These are phyloP conservation scores for Amphiura filiformis DNA, from an alignment of 35 echinoderm and acorn worm genomes.

Conservation along the genomic window DNA sequence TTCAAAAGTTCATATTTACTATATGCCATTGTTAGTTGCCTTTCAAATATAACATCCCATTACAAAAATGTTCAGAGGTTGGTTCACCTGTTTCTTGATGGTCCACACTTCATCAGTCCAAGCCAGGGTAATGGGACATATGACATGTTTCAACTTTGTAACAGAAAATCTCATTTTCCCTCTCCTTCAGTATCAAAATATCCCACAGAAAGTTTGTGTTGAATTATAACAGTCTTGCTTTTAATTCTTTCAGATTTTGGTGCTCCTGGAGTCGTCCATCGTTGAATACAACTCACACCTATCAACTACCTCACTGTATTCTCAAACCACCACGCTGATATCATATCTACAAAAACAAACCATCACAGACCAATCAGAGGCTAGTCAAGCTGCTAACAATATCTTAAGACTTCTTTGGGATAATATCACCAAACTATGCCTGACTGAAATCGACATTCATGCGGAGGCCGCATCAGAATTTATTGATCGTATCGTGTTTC, in stretches of 20 bases:
- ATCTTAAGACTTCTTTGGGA: constrained; percentile 60
- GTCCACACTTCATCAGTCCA: too few species aligned
- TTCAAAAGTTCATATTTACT: too few species aligned
- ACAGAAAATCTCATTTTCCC: too few species aligned
- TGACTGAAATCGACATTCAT: background rate
- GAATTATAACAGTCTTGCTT: too few species aligned
- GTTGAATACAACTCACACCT: constrained; percentile 44
- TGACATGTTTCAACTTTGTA: too few species aligned
- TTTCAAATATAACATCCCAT: too few species aligned
- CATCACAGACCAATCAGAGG: background rate
- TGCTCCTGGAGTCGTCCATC: constrained; percentile 42
- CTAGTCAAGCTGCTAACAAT: background rate
- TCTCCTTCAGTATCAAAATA: too few species aligned
- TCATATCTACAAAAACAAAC: constrained; percentile 64
- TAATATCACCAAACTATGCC: constrained; percentile 51
- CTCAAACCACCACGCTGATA: constrained; percentile 70
- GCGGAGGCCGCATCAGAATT: background rate
- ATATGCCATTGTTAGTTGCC: too few species aligned
- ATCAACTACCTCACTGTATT: constrained; percentile 46
- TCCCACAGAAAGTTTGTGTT: too few species aligned
- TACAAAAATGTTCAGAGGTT: too few species aligned
- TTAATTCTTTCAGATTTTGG: constrained; percentile 65
- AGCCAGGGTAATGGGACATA: too few species aligned
- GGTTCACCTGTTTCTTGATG: too few species aligned
- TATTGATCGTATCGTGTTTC: constrained; percentile 14